A percentile compares a stretch with the other conserved stretches of the same genome.
Evolutionary conservation across 2,888 invertebrate genomes (phyloP).

Genomic region (Ophonus ardosiacus): DNA sequence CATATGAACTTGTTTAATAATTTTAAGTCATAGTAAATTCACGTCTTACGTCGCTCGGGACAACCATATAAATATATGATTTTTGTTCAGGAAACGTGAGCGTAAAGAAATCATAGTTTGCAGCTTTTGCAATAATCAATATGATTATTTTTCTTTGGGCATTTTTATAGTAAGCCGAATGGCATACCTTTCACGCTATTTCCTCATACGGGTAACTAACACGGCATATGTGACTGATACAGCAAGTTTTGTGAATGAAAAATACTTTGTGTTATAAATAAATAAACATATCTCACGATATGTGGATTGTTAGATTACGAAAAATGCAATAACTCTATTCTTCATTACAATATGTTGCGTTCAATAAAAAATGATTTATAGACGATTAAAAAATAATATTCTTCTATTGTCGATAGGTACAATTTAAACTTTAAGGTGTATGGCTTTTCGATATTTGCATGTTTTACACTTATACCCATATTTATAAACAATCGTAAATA

Average conservation of each 20-base stretch:
- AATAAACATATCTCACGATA: constrained; percentile 23
- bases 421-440: too few relatives aligned
- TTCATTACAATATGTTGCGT: not conserved
- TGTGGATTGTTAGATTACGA: not conserved
- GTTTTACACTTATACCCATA: too few relatives aligned
- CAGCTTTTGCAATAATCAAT: constrained; percentile 42
- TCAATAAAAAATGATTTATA: not conserved
- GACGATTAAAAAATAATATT: not conserved
- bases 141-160: constrained; percentile 26
- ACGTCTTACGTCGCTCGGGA: constrained; percentile 44
- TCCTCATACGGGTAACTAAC: constrained; percentile 39
- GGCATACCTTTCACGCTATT: constrained; percentile 35
- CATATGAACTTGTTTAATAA: constrained; percentile 60
- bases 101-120: constrained; percentile 28
- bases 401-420: too few relatives aligned
- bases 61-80: constrained; percentile 35
- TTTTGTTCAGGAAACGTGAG: constrained; percentile 10
- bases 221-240: constrained; percentile 27
- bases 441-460: too few relatives aligned
- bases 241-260: constrained; percentile 18
- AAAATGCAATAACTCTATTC: not conserved
- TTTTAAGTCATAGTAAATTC: constrained; percentile 62
- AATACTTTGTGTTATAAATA: constrained; percentile 38
- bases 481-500: too few relatives aligned
- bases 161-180: constrained; percentile 6